Conservation (phyloP, 2,113 vertebrate species). For the Fukomys damarensis region DNA sequence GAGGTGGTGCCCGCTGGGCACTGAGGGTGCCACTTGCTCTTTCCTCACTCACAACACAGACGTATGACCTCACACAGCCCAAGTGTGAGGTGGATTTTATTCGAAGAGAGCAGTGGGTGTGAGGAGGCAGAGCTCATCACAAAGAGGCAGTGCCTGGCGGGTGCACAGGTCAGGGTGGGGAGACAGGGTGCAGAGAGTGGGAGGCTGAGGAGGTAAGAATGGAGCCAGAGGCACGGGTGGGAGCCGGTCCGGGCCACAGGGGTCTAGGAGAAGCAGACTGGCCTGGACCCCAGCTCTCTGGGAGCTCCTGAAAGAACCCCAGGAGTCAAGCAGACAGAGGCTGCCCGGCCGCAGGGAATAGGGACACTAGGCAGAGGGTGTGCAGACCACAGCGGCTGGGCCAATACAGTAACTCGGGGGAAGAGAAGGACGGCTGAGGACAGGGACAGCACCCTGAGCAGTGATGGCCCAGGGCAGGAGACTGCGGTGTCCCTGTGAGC, state of each 20-base stretch:
- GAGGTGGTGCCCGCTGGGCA: fast-evolving
- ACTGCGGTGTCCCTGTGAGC: neutral
- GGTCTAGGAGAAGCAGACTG: neutral
- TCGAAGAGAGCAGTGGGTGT: neutral
- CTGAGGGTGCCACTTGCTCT: neutral
- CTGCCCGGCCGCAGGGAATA: neutral
- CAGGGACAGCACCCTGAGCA: neutral
- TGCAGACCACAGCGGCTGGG: neutral
- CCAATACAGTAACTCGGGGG: neutral
- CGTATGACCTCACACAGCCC: neutral
- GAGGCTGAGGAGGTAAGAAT: neutral
- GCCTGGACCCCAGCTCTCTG: fast-evolving
- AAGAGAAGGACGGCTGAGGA: too few species aligned
- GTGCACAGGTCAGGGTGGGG: neutral
- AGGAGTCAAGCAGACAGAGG: fast-evolving
- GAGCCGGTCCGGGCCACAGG: fast-evolving
- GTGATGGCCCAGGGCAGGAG: neutral
- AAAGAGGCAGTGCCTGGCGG: neutral
- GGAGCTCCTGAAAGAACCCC: neutral
- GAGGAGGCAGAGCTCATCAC: neutral
- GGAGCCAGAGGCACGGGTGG: neutral
- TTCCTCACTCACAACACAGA: neutral
- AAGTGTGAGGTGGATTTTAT: slow-evolving; percentile 51
- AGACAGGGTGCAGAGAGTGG: neutral
- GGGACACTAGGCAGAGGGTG: fast-evolving